Base-by-base conservation (phyloP, 2,797 vertebrate genomes). In the Australoheros facetus region DNA sequence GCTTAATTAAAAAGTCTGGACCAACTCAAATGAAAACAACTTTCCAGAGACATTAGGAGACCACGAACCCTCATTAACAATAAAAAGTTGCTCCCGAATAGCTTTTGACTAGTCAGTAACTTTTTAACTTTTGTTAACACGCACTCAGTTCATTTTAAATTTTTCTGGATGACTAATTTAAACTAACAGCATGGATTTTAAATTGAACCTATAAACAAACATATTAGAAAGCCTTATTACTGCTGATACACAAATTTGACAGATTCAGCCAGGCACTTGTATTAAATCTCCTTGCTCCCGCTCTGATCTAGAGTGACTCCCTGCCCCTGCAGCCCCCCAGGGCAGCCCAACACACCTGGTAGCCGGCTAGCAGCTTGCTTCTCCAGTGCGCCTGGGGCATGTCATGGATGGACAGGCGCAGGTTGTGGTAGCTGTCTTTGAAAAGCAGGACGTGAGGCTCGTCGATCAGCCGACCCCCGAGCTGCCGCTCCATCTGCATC, bases 381-480 rank as follows among this genome's bases (percentile, higher is more conserved):
- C 98, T 98, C 98, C 98, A 99, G 90, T 98, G 96, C 7, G 97
- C 96, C 93, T 97, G 97, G 92, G 98, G 97, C 96, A 99, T 97
- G 72, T 99, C 98, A 0, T 99, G 98, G 94, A 99, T 96, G 91
- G 98, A 99, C 87, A 99, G 96, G 78, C 98, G 98, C 91, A 99
- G 96, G 95, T 98, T 99, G 95, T 99, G 98, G 94, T 99, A 99
- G 92, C 97, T 99, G 96, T 99, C 98, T 95, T 99, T 99, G 95
- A 99, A 99, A 93, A 98, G 97, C 88, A 99, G 95, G 80, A 98
- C 88, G 32, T 98, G 97, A 6, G 98, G 98, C 87, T 98, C 97
- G 89, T 99, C 98, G 16, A 99, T 98, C 91, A 99, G 95, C 86
- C 98, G 97, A 37, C 98, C 98, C n/a, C 98, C 98, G 86, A 98